Evolutionary conservation across 2,888 invertebrate genomes (phyloP).

Genomic region (Lithosia quadra): DNA sequence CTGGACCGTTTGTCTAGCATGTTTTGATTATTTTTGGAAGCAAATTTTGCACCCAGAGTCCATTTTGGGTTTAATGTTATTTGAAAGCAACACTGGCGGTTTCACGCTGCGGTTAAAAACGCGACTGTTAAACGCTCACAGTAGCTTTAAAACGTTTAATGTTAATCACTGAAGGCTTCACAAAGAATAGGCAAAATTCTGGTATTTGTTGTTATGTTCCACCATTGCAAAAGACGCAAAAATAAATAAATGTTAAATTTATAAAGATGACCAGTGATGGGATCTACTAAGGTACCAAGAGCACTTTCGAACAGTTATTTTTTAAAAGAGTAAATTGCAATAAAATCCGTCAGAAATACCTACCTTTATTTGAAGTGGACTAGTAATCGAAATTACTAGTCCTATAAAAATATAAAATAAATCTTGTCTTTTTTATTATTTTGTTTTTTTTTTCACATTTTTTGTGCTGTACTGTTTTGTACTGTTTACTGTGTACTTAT

Average conservation of each 20-base stretch:
- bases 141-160: not conserved
- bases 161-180: slow-evolving; percentile 36
- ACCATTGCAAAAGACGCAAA: not conserved
- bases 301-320: no score
- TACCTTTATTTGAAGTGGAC: no score
- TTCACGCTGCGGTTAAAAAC: slow-evolving; percentile 19
- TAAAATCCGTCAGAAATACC: no score
- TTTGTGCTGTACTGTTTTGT: no score
- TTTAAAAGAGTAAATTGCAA: no score
- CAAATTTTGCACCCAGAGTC: slow-evolving; percentile 38
- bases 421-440: no score
- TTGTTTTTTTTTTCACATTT: no score
- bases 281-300: not conserved
- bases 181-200: slow-evolving; percentile 16
- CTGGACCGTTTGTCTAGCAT: not conserved
- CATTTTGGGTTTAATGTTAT: slow-evolving; percentile 42
- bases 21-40: slow-evolving; percentile 6
- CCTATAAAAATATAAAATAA: no score
- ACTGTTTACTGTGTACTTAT: no score
- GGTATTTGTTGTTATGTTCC: not conserved
- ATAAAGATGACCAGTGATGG: slow-evolving; percentile 4
- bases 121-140: slow-evolving; percentile 10
- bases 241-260: not conserved
- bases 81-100: slow-evolving; percentile 42
- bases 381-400: no score